Base-by-base conservation (phyloP, 2,888 invertebrate species). In the Allophyes oxyacanthae region DNA sequence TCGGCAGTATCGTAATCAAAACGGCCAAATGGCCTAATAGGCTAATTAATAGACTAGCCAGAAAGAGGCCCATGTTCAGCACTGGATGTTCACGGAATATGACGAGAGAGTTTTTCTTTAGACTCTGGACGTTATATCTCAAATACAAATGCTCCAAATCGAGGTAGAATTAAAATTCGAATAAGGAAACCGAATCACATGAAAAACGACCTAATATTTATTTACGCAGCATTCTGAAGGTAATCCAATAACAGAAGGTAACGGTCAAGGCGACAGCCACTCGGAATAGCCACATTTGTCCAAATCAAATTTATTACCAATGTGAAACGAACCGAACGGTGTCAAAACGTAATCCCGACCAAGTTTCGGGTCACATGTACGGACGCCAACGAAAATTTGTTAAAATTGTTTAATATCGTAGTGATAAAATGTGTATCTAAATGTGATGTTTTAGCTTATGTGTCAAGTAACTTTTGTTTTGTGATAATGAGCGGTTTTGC, bases 301-400 rank as follows among this genome's bases (percentile, higher is more conserved):
- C 61, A 70, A 73, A 71, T 72, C 75, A 73, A 75, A 78, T 75
- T 71, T 71, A 64, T 82, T 67, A 75, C 75, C 46, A 62, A 64
- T 72, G 79, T 74, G 75, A 64, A 76, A 55, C 64, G 72, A 71
- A 76, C 62, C 81, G 66, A 78, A 81, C 67, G 69, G 76, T 82
- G 82, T 78, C 77, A 73, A 61, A 65, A 58, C 52, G 66, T 77
- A 81, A 82, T 78, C 78, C 34, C n/a, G 40, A 40, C 40, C 49
- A 58, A 71, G 63, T 75, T 75, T 75, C 30, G 60, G 72, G 68
- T 75, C 70, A 63, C 55, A 51, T 41, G 53, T 52, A 32, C n/a
- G 1, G 43, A 10, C 28, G 28, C 36, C 34, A n/a, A 46, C n/a
- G 34, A 13, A 49, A 60, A 64, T 60, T 48, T 42, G 13, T 13